Percentiles rank a stretch among this genome's conserved stretches.
phyloP scores from a whole-genome alignment of 2,113 vertebrate species.

The Panthera leo region DNA sequence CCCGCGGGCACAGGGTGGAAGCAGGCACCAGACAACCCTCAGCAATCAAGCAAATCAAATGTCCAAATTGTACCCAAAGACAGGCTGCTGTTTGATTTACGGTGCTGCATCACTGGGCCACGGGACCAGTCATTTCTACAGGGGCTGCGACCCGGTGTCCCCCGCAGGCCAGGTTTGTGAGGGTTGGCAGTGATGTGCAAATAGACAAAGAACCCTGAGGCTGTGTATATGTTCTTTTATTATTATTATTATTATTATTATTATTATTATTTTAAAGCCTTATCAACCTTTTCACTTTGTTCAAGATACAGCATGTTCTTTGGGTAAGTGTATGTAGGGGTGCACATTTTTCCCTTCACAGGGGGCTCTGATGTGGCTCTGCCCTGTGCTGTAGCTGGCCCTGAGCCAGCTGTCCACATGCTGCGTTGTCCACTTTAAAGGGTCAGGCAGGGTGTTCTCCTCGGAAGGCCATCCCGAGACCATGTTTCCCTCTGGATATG shows the following conservation, averaged over 20 bases:
- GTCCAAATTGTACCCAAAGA: neutral
- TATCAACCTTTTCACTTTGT: neutral
- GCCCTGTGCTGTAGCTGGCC: rapidly evolving
- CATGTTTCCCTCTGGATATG: rapidly evolving
- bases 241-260: neutral
- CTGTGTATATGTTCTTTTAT: no score
- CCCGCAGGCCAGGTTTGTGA: neutral
- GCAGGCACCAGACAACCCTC: neutral
- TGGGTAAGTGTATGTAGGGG: no score
- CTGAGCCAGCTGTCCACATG: neutral
- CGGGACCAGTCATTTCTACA: neutral
- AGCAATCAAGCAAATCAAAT: neutral
- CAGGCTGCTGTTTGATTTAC: neutral
- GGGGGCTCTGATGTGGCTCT: rapidly evolving
- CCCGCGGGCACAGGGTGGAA: neutral
- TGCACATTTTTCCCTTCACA: rapidly evolving
- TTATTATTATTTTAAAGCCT: neutral
- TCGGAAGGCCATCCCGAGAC: neutral
- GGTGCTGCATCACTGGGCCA: rapidly evolving
- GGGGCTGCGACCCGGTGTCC: neutral
- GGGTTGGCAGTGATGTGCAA: no score
- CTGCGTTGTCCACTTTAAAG: rapidly evolving
- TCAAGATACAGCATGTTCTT: neutral
- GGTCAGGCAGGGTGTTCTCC: neutral
- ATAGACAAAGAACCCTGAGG: neutral